These are phyloP conservation scores for Champsocephalus esox DNA, from an alignment of 2,797 vertebrate genomes.

Conservation along the genomic window DNA sequence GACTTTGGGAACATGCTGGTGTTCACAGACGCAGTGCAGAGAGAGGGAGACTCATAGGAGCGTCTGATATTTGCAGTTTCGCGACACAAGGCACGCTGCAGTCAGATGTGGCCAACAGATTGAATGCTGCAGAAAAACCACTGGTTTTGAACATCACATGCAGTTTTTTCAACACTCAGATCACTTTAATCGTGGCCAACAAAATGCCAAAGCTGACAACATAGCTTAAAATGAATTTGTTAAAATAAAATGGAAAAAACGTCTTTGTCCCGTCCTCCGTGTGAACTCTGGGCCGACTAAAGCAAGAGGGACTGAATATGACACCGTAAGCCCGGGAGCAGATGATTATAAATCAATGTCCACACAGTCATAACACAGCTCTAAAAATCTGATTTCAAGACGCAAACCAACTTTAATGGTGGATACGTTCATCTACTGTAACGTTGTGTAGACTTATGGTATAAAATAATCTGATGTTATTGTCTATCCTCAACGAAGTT, in stretches of 20 bases:
- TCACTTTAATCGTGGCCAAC: neutral
- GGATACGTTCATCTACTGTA: too few relatives aligned
- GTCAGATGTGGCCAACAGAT: constrained; percentile 8
- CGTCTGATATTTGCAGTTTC: constrained; percentile 3
- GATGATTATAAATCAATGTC: neutral
- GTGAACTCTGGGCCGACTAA: constrained; percentile 2
- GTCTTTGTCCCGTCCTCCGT: neutral
- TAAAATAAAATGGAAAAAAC: neutral
- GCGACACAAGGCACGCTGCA: constrained; percentile 7
- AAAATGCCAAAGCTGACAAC: neutral
- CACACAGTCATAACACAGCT: neutral
- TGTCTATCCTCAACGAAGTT: too few relatives aligned
- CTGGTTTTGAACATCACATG: neutral
- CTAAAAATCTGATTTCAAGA: neutral
- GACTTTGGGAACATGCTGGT: neutral
- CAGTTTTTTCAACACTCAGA: neutral
- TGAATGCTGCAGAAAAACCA: neutral
- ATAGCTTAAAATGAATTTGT: neutral
- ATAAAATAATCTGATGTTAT: too few relatives aligned
- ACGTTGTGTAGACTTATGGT: too few relatives aligned
- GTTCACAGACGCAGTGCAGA: neutral
- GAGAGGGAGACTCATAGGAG: neutral
- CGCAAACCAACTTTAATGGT: neutral
- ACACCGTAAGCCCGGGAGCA: neutral
- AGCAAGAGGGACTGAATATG: neutral